Percentiles rank a stretch among this genome's conserved stretches.
phyloP scores from a whole-genome alignment of 2,113 vertebrate genomes.

The Myiozetetes cayanensis region DNA sequence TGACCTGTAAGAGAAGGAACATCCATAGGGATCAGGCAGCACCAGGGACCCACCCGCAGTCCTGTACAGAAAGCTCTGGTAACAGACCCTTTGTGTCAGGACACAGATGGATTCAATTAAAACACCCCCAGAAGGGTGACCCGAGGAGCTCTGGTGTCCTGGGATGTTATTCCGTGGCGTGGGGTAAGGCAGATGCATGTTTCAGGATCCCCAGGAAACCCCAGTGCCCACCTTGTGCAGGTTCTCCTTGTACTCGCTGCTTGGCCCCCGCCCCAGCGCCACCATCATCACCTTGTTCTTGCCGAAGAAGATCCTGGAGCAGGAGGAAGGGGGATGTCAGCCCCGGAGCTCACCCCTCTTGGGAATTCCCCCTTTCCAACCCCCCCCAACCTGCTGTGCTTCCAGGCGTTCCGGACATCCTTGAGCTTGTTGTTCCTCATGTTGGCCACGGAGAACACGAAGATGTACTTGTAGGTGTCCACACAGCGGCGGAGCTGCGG shows the following conservation, averaged over 20 bases:
- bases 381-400: conserved; percentile 93
- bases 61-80: accelerated
- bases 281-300: conserved; percentile 99
- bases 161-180: not conserved
- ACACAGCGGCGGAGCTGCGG: conserved; percentile 90
- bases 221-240: conserved; percentile 84
- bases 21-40: accelerated
- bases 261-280: conserved; percentile 85
- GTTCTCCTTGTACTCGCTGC: conserved; percentile 93
- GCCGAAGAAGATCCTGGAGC: conserved; percentile 91
- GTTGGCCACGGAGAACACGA: conserved; percentile 92
- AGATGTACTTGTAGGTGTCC: conserved; percentile 91
- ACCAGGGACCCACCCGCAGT: accelerated
- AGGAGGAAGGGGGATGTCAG: not conserved
- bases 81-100: accelerated
- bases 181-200: not conserved
- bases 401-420: conserved; percentile 92
- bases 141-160: not conserved
- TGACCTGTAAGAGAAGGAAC: conserved; percentile 77
- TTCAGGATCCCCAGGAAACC: accelerated
- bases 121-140: not conserved
- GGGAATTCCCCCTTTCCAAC: accelerated
- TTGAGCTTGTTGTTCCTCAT: conserved; percentile 97
- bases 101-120: accelerated
- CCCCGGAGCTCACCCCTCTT: accelerated